Conservation (phyloP, 2,888 invertebrate genomes). For the Melanophora roralis region DNA sequence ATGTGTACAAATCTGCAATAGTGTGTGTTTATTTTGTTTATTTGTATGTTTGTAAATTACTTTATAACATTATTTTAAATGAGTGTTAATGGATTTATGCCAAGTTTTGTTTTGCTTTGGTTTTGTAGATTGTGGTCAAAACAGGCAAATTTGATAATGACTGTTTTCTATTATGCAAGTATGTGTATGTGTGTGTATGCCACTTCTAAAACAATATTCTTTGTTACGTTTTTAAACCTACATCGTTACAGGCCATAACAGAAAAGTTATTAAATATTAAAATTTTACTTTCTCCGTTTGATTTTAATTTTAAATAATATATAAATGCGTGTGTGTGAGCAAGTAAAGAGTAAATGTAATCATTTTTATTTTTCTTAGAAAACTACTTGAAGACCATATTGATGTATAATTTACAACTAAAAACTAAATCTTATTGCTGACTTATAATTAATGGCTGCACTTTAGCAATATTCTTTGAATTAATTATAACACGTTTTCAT, state of each 20-base stretch:
- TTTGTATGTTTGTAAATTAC: conserved; percentile 57
- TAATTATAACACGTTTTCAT: background rate
- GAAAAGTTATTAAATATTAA: conserved; percentile 25
- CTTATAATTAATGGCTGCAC: background rate
- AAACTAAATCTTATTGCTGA: background rate
- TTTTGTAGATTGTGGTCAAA: conserved; percentile 63
- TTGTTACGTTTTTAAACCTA: too few relatives aligned
- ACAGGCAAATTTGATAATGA: background rate
- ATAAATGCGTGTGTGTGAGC: too few relatives aligned
- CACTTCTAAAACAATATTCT: background rate
- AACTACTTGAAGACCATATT: background rate
- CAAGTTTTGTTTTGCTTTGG: conserved; percentile 52
- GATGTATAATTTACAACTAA: background rate
- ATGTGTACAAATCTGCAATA: conserved; percentile 46
- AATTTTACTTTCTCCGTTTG: background rate
- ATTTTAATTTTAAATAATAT: too few relatives aligned
- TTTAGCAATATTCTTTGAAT: background rate
- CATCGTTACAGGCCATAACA: background rate
- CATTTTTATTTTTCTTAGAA: background rate
- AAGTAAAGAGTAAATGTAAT: too few relatives aligned
- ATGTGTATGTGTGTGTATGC: background rate
- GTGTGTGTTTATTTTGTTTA: conserved; percentile 37
- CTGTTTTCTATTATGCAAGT: background rate
- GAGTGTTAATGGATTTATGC: conserved; percentile 63
- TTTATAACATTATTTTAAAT: conserved; percentile 57